Base-by-base conservation (phyloP, 2,113 vertebrate species). In the Malurus cyaneus region DNA sequence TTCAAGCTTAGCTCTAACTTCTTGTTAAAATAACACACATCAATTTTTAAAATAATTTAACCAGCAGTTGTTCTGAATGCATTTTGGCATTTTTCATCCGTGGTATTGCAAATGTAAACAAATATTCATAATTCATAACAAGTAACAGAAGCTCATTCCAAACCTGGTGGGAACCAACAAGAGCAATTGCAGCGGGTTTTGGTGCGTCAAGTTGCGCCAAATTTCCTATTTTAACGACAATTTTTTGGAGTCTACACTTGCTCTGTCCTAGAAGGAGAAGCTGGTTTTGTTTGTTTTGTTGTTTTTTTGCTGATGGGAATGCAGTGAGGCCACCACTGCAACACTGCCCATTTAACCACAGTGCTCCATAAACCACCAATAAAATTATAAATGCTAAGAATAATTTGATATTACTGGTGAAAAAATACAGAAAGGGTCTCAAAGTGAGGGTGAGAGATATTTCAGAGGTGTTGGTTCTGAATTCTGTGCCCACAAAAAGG, bases 21-120 rank as follows among this genome's bases (percentile, higher is more conserved):
- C 54, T 76, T 72, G 50, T 61, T 80, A 73, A 73, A 91, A 90
- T 49, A 95, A 93, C 62, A 31, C 83, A 13, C 10, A 59, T 9
- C 23, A 3, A 31, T 79, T 93, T 93, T 91, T 42, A 76, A 88
- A 83, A 59, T 76, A 52, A 91, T 87, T 91, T 94, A 92, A 92
- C 52, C 11, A 52, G 76, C 7, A 5, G 73, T 64, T 59, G n/a
- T 94, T 91, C n/a, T 39, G 50, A 79, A 79, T n/a, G 49, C 59
- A 12, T 74, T 70, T 44, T 72, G 36, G 36, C 36, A 59, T 81
- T 67, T 67, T 92, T 36, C 71, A 77, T 66, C 70, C 4, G 61
- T 2, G 0, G 4, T 80, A 71, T 28, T 88, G 56, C 66, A 91
- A 93, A 49, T 93, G 54, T 61, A 86, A 84, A 76, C 81, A 74